phyloP scores from a whole-genome alignment of 35 echinoderm and acorn worm genomes.

The Eucidaris tribuloides region DNA sequence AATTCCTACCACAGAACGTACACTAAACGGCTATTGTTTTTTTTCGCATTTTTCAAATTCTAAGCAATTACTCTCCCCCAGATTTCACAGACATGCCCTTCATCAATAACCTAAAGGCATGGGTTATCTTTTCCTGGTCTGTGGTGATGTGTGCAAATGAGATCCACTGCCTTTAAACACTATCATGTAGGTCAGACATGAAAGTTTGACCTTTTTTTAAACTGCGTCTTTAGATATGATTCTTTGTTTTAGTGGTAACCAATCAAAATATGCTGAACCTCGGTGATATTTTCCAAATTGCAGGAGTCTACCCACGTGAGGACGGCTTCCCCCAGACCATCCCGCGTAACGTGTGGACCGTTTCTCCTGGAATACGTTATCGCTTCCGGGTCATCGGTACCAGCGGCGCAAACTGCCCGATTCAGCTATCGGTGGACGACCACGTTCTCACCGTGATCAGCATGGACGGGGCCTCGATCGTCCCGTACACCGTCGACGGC shows the following conservation, averaged over 20 bases:
- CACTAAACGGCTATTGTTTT: too few species aligned
- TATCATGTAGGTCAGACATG: too few species aligned
- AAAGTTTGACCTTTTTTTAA: too few species aligned
- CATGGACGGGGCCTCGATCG: slow-evolving; percentile 32
- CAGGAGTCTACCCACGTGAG: not conserved
- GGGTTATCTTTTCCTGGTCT: too few species aligned
- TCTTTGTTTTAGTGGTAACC: not conserved
- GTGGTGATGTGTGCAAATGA: too few species aligned
- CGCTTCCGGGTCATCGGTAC: slow-evolving; percentile 50
- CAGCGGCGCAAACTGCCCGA: not conserved
- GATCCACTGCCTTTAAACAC: too few species aligned
- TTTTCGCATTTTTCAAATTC: too few species aligned
- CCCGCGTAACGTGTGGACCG: slow-evolving; percentile 12
- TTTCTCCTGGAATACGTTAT: slow-evolving; percentile 6
- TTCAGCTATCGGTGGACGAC: slow-evolving; percentile 45
- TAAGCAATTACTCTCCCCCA: too few species aligned
- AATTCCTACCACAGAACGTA: too few species aligned
- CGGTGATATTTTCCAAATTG: not conserved
- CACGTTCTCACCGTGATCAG: slow-evolving; percentile 42
- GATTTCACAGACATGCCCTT: too few species aligned
- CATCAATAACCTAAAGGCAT: too few species aligned
- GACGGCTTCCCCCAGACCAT: not conserved
- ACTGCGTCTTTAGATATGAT: too few species aligned
- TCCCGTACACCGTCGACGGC: not conserved
- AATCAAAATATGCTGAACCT: not conserved